Evolutionary conservation across 2,113 vertebrate genomes (phyloP).

Genomic region (Grammomys dolichurus): DNA sequence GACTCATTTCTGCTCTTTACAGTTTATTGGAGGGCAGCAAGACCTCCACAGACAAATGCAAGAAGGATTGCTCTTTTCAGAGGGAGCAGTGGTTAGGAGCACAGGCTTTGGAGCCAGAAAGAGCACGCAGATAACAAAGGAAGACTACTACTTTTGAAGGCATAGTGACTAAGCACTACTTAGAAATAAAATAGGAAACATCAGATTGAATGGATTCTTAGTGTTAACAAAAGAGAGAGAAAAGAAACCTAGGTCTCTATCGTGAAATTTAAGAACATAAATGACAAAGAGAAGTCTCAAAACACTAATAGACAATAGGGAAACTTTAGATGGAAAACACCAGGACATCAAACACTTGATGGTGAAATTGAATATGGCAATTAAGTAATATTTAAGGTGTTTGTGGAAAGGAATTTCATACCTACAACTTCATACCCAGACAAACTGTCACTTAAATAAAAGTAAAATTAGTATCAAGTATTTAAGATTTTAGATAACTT

Average conservation of each 20-base stretch:
- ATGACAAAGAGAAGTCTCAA: conserved; percentile 25
- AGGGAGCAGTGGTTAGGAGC: not conserved
- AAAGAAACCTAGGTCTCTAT: not conserved
- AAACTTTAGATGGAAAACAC: not conserved
- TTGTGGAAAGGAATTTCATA: conserved; percentile 19
- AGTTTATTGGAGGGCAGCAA: not conserved
- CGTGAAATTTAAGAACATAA: conserved; percentile 15
- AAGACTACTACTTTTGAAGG: not conserved
- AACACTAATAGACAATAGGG: not conserved
- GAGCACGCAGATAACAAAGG: not conserved
- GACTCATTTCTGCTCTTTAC: not conserved
- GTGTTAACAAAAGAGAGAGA: conserved; percentile 15
- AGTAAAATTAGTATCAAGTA: not conserved
- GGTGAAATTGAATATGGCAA: not conserved
- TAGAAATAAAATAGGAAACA: conserved; percentile 17
- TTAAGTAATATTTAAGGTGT: conserved; percentile 32
- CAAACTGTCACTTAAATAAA: conserved; percentile 15
- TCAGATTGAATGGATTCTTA: conserved; percentile 1
- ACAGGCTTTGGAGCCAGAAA: not conserved
- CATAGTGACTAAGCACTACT: not conserved
- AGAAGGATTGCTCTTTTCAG: not conserved
- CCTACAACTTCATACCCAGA: not conserved
- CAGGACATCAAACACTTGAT: not conserved
- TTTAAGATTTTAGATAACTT: not conserved
- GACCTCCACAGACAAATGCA: not conserved